These are phyloP conservation scores for Geococcyx californianus DNA, from an alignment of 2,113 vertebrate genomes.

Conservation along the genomic window DNA sequence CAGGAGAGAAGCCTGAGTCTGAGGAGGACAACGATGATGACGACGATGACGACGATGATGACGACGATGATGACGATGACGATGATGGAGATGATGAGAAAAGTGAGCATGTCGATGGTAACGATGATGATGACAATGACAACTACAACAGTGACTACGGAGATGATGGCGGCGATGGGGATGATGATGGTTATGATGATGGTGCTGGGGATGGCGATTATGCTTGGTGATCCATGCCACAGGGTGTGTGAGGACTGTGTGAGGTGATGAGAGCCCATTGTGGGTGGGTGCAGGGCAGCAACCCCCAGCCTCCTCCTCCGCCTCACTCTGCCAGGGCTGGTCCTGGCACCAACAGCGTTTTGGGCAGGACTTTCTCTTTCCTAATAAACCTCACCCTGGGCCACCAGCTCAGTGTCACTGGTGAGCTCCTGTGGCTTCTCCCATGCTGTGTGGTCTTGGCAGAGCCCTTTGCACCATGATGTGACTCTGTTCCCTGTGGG, in stretches of 20 bases:
- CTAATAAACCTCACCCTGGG: neutral
- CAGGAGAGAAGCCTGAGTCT: neutral
- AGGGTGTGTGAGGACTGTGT: fast-evolving
- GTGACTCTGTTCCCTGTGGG: neutral
- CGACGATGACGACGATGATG: fast-evolving
- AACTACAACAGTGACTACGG: fast-evolving
- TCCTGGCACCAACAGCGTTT: fast-evolving
- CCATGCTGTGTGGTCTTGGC: neutral
- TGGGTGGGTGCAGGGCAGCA: fast-evolving
- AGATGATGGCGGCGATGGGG: too few species aligned
- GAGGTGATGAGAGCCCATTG: neutral
- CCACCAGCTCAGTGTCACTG: neutral
- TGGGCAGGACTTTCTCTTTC: neutral
- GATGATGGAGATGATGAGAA: fast-evolving
- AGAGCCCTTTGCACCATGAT: neutral
- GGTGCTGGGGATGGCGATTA: neutral
- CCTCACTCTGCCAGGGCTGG: neutral
- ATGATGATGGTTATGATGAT: neutral
- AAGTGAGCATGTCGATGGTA: fast-evolving
- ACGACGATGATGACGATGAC: fast-evolving
- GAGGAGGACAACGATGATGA: neutral
- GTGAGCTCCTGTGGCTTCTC: neutral
- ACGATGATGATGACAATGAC: fast-evolving
- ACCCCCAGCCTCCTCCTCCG: neutral
- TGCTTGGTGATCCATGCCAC: neutral